Evolutionary conservation across 2,888 invertebrate species (phyloP).

Genomic region (Rhagophthalmus giganteus): DNA sequence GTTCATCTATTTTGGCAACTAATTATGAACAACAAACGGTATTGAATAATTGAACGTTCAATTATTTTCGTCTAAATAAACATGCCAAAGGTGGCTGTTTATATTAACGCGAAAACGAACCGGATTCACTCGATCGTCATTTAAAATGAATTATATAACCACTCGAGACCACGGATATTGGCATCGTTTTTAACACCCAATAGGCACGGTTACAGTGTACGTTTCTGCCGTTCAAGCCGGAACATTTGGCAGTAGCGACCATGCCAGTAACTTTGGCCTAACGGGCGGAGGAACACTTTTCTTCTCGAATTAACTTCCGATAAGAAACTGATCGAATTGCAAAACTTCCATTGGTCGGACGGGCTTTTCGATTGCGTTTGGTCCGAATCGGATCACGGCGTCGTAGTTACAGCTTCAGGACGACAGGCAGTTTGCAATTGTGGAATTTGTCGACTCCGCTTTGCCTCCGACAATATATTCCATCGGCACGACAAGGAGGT

Average conservation of each 20-base stretch:
- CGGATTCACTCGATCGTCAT: no score
- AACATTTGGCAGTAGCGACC: conserved; percentile 74
- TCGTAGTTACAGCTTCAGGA: conserved; percentile 76
- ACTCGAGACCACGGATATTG: no score
- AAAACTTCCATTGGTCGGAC: conserved; percentile 74
- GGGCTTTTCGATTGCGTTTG: conserved; percentile 82
- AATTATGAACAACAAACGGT: conserved; percentile 45
- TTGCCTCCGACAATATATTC: no score
- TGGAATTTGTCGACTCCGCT: conserved; percentile 66
- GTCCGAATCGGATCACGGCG: conserved; percentile 73
- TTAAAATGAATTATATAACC: no score
- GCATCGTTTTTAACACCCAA: conserved; percentile 71
- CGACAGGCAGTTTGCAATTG: conserved; percentile 79
- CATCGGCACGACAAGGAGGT: conserved; percentile 75
- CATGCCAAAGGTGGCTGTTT: conserved; percentile 46
- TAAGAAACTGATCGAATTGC: conserved; percentile 59
- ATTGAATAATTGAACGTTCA: no score
- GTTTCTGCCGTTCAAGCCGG: conserved; percentile 76
- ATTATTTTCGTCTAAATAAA: no score
- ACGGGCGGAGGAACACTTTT: conserved; percentile 78
- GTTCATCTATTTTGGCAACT: neutral
- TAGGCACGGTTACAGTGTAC: conserved; percentile 80
- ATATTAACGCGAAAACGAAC: neutral
- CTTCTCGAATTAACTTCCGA: conserved; percentile 66
- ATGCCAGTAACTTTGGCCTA: conserved; percentile 77